phyloP scores from a whole-genome alignment of 2,888 invertebrate genomes.

The Colletes collaris region DNA sequence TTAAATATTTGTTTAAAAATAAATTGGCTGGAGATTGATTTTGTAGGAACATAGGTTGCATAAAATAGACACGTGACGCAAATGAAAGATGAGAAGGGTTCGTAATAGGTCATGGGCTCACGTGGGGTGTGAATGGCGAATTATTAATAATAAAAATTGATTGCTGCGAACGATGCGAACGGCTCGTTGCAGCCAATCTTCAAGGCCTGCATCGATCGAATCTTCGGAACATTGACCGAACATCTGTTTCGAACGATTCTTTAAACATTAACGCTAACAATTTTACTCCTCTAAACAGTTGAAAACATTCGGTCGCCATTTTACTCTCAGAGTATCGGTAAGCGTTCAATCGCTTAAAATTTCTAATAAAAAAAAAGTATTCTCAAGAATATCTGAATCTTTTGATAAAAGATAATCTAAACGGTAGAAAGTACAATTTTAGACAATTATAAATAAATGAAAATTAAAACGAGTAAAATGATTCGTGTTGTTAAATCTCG shows the following conservation, averaged over 20 bases:
- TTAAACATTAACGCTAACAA: background rate
- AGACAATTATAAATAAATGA: too few relatives aligned
- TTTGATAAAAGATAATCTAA: too few relatives aligned
- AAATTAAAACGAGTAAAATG: too few relatives aligned
- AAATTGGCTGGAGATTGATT: constrained; percentile 56
- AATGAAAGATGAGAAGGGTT: constrained; percentile 65
- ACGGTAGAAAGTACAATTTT: too few relatives aligned
- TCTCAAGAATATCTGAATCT: too few relatives aligned
- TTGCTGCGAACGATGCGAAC: constrained; percentile 64
- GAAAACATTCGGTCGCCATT: too few relatives aligned
- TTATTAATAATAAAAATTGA: constrained; percentile 76
- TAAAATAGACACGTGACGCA: constrained; percentile 70
- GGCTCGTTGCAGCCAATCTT: constrained; percentile 61
- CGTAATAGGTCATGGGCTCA: constrained; percentile 70
- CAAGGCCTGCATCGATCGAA: constrained; percentile 52
- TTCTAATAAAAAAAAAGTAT: too few relatives aligned
- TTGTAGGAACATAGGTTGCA: constrained; percentile 47
- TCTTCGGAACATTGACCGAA: constrained; percentile 38
- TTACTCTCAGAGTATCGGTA: too few relatives aligned
- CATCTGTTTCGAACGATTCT: background rate
- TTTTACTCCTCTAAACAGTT: too few relatives aligned
- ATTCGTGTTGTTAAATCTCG: too few relatives aligned
- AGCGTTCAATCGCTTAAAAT: too few relatives aligned
- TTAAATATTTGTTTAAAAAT: constrained; percentile 60
- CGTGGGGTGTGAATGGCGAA: constrained; percentile 71